These are phyloP conservation scores for Drosophila pachea DNA, from an alignment of 1,140 invertebrate genomes.

Conservation along the genomic window DNA sequence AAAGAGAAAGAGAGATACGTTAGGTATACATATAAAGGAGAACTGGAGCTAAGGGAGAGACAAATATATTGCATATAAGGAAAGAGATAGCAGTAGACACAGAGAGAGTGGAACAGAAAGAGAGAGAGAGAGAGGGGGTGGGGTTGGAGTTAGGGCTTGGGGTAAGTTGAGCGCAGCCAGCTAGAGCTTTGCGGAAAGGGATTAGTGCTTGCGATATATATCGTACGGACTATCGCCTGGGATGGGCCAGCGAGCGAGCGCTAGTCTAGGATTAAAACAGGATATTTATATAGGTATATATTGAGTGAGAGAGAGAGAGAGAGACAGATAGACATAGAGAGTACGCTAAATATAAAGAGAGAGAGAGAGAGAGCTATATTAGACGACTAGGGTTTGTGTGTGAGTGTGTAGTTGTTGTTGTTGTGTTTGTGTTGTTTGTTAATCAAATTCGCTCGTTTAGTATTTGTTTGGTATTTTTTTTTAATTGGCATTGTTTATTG, in stretches of 20 bases:
- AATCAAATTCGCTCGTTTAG: conserved; percentile 27
- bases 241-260: conserved; percentile 21
- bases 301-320: conserved; percentile 13
- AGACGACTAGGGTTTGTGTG: conserved; percentile 30
- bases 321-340: conserved; percentile 15
- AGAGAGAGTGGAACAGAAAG: background rate
- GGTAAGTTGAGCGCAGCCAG: too few relatives aligned
- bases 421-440: conserved; percentile 31
- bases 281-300: background rate
- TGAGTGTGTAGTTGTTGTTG: conserved; percentile 21
- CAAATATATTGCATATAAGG: background rate
- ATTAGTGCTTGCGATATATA: conserved; percentile 34
- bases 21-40: background rate
- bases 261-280: conserved; percentile 11
- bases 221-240: conserved; percentile 10
- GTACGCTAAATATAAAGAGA: conserved; percentile 15
- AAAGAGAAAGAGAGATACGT: conserved; percentile 5
- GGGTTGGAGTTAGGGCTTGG: too few relatives aligned
- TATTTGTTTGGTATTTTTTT: conserved; percentile 15
- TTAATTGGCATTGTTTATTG: conserved; percentile 10
- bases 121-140: conserved; percentile 5
- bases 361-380: conserved; percentile 30
- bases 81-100: background rate
- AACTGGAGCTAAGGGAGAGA: background rate
- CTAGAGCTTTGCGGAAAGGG: conserved; percentile 9